Evolutionary conservation across 2,113 vertebrate genomes (phyloP).

Genomic region (Actenoides lindsayi): DNA sequence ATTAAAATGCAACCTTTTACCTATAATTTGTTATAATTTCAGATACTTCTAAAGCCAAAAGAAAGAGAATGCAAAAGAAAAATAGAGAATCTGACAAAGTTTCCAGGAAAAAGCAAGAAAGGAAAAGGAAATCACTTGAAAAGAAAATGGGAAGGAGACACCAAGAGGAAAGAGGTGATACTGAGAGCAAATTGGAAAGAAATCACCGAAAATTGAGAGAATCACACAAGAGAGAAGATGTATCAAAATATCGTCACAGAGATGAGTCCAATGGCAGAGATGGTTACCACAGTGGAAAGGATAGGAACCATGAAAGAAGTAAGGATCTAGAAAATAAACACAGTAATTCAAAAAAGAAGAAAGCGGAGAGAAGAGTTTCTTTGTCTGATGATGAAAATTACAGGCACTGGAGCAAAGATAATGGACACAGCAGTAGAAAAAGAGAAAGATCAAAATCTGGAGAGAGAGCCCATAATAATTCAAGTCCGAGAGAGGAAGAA

Average conservation of each 20-base stretch:
- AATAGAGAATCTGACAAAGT: constrained; percentile 68
- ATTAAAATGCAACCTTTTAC: constrained; percentile 20
- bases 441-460: constrained; percentile 76
- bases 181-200: constrained; percentile 66
- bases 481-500: constrained; percentile 52
- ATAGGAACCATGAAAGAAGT: constrained; percentile 61
- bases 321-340: constrained; percentile 62
- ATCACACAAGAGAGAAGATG: constrained; percentile 49
- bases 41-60: constrained; percentile 70
- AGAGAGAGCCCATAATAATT: constrained; percentile 66
- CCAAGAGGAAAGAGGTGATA: constrained; percentile 67
- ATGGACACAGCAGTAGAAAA: constrained; percentile 59
- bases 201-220: constrained; percentile 57
- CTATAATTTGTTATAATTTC: constrained; percentile 32
- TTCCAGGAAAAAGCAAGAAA: constrained; percentile 63
- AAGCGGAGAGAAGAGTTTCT: constrained; percentile 70
- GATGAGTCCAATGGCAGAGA: constrained; percentile 59
- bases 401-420: constrained; percentile 65
- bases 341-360: constrained; percentile 63
- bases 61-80: constrained; percentile 72
- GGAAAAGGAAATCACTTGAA: constrained; percentile 63
- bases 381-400: constrained; percentile 75
- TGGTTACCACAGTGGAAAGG: constrained; percentile 36
- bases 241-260: constrained; percentile 54
- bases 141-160: constrained; percentile 65